These are phyloP conservation scores for Acrocephalus kingi DNA, from an alignment of 2,113 vertebrate species.

Conservation along the genomic window DNA sequence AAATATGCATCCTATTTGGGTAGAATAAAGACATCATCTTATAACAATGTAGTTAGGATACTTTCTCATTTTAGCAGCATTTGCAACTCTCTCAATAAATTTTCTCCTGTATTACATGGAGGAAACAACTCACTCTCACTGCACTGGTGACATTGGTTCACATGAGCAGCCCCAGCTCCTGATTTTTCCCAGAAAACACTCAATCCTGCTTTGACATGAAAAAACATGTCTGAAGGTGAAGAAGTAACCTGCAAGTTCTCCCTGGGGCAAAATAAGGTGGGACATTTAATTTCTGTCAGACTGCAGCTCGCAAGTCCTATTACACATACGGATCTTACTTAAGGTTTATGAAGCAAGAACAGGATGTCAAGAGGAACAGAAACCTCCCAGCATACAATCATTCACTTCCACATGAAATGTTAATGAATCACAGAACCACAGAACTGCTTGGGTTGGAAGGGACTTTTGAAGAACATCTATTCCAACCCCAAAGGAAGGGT, in stretches of 20 bases:
- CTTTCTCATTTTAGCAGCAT: background rate
- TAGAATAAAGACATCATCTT: background rate
- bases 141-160: background rate
- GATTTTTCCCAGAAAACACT: constrained; percentile 17
- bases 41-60: background rate
- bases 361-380: constrained; percentile 10
- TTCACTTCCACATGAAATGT: background rate
- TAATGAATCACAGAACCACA: background rate
- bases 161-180: background rate
- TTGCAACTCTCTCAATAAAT: background rate
- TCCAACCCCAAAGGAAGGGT: background rate
- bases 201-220: background rate
- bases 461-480: background rate
- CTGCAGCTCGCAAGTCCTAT: background rate
- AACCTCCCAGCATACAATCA: background rate
- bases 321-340: constrained; percentile 14
- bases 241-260: constrained; percentile 35
- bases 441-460: background rate
- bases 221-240: background rate
- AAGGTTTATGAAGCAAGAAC: constrained; percentile 36
- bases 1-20: background rate
- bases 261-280: background rate
- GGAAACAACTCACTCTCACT: background rate
- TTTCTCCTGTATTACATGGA: background rate
- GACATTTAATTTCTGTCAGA: constrained; percentile 17